These are phyloP conservation scores for Platycercus adscitus DNA, from an alignment of 2,113 vertebrate species.

Conservation along the genomic window DNA sequence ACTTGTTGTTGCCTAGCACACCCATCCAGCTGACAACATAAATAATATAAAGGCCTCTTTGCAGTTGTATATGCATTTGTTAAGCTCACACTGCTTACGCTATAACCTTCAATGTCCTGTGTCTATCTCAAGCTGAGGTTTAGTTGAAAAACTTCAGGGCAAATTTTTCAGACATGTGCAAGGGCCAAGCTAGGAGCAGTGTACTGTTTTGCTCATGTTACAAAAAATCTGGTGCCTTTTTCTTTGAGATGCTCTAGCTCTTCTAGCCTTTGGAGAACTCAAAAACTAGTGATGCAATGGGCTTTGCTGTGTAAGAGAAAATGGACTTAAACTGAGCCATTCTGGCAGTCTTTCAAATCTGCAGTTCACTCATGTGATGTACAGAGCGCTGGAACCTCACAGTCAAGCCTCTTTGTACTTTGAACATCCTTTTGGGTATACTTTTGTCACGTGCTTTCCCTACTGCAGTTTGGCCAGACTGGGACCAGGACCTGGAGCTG, in stretches of 20 bases:
- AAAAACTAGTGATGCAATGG: not conserved
- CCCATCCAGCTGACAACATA: not conserved
- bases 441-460: not conserved
- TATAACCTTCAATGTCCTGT: not conserved
- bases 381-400: not conserved
- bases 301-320: not conserved
- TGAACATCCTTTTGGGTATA: not conserved
- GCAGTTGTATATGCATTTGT: not conserved
- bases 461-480: not conserved
- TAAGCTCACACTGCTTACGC: not conserved
- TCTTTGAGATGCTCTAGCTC: not conserved
- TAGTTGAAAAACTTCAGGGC: not conserved
- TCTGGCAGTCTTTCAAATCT: not conserved
- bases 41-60: not conserved
- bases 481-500: not conserved
- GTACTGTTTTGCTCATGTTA: not conserved
- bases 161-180: not conserved
- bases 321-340: not conserved
- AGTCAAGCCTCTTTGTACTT: not conserved
- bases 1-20: not conserved
- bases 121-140: not conserved
- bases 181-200: not conserved
- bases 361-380: fast-evolving
- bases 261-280: not conserved
- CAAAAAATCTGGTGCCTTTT: not conserved